Percentiles rank a stretch among this genome's conserved stretches.
phyloP scores from a whole-genome alignment of 2,888 invertebrate species.

The Nemapogon koenigi region DNA sequence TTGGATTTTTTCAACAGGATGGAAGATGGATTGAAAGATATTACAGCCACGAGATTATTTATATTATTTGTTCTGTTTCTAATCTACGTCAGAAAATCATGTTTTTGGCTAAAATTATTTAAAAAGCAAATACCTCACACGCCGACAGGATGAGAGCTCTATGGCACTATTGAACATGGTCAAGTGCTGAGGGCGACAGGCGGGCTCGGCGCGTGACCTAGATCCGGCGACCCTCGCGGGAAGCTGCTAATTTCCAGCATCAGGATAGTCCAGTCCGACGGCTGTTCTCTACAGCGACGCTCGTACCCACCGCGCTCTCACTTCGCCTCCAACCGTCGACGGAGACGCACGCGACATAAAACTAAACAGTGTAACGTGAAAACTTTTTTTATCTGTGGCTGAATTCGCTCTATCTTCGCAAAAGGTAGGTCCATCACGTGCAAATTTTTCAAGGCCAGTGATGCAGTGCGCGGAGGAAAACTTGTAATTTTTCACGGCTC shows the following conservation, averaged over 20 bases:
- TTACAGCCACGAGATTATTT: no score
- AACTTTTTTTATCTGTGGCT: neutral
- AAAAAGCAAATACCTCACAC: no score
- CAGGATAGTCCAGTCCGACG: conserved; percentile 21
- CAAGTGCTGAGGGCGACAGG: conserved; percentile 24
- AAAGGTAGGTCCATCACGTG: conserved; percentile 61
- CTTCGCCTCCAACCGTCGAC: conserved; percentile 49
- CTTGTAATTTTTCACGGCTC: conserved; percentile 45
- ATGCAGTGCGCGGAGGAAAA: conserved; percentile 30
- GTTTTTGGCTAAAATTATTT: no score
- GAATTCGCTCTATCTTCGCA: no score
- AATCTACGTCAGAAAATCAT: no score
- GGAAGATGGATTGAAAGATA: no score
- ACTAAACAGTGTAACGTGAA: neutral
- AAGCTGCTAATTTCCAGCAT: conserved; percentile 64
- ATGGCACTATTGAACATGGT: no score
- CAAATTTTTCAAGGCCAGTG: conserved; percentile 58
- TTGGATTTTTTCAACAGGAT: no score
- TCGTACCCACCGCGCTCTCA: conserved; percentile 34
- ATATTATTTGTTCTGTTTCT: no score
- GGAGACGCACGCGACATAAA: conserved; percentile 33
- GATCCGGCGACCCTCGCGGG: conserved; percentile 61
- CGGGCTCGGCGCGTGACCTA: conserved; percentile 65
- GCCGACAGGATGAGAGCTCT: no score
- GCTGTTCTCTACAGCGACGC: conserved; percentile 28